Evolutionary conservation across 2,113 vertebrate genomes (phyloP), one percentile per base, ranked within the genome.

Genomic region (Erythrocercus mccallii): DNA sequence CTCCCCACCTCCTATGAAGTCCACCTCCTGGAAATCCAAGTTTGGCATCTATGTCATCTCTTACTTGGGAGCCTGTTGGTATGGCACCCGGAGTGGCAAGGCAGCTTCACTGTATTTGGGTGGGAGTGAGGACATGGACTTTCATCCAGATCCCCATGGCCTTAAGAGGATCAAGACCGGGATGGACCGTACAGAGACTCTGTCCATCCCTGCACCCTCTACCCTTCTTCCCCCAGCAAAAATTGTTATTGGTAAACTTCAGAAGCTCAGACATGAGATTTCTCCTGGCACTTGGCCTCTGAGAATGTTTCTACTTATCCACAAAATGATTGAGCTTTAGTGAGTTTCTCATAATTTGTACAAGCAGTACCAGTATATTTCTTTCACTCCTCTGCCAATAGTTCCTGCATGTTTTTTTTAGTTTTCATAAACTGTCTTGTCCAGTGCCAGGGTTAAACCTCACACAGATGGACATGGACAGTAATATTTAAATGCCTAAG

Each of bases 261-360:
- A 84, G 87, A 88, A 94, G 68, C 88, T 74, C 62, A 94, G 81
- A 90, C 66, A 35, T 22, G 56, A 73, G 81, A 88, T 56, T 89
- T 83, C 69, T 58, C 56, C 79, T 92, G 74, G 66, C 74, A 86
- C 11, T 88, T 90, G 86, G 71, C 81, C 71, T 85, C 90, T 86
- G 64, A 94, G 87, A 90, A 86, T 90, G 76, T 92, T 95, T 95
- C 80, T 82, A 42, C 62, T 80, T 92, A 92, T 20, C 64, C 68
- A 58, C 64, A 80, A 69, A 83, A 66, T 73, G 58, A 83, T 3
- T 48, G 79, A 93, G 71, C 42, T 93, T 86, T 93, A 97, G 91
- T 92, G 78, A 78, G 58, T 73, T 92, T 95, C 85, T 95, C 47
- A 66, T 86, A 50, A 91, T 86, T 91, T 88, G 58, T 77, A 60